Conservation (phyloP, 2,797 vertebrate genomes). For the Tenualosa ilisha region DNA sequence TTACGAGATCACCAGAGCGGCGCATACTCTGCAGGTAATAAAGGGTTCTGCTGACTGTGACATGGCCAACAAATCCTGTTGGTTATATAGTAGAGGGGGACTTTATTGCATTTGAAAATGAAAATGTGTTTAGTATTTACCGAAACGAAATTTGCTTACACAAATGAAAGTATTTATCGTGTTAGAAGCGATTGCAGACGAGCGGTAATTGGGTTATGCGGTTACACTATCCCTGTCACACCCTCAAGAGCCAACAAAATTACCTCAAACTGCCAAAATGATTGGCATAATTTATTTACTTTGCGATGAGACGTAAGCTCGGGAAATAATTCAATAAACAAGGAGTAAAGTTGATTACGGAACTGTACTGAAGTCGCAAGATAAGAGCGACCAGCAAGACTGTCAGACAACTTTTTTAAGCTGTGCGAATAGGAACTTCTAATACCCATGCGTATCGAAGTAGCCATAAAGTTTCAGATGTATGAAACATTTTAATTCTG, state of each 20-base stretch:
- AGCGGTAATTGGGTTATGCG: constrained; percentile 97
- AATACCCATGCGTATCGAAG: background rate
- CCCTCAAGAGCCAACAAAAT: constrained; percentile 99
- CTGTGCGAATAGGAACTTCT: too few species aligned
- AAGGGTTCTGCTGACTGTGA: constrained; percentile 72
- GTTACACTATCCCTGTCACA: constrained; percentile 99
- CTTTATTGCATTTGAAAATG: constrained; percentile 97
- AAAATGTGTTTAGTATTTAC: constrained; percentile 99
- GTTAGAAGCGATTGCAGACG: constrained; percentile 99
- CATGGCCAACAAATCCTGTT: constrained; percentile 54
- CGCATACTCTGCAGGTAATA: constrained; percentile 96
- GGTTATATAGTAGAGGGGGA: constrained; percentile 77
- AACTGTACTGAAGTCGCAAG: constrained; percentile 74
- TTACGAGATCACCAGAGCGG: constrained; percentile 98
- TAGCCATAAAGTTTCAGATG: background rate
- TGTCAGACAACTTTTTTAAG: background rate
- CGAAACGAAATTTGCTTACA: constrained; percentile 99
- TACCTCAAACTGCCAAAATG: constrained; percentile 99
- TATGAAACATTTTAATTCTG: background rate
- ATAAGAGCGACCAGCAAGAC: background rate
- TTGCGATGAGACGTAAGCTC: constrained; percentile 97
- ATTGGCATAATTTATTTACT: constrained; percentile 99
- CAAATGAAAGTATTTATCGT: constrained; percentile 99
- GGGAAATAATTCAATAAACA: constrained; percentile 98
- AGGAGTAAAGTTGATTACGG: constrained; percentile 95